Percentiles rank a stretch among this genome's conserved stretches.
Conservation (phyloP, 1,140 invertebrate genomes). For the Micrasema longulum region DNA sequence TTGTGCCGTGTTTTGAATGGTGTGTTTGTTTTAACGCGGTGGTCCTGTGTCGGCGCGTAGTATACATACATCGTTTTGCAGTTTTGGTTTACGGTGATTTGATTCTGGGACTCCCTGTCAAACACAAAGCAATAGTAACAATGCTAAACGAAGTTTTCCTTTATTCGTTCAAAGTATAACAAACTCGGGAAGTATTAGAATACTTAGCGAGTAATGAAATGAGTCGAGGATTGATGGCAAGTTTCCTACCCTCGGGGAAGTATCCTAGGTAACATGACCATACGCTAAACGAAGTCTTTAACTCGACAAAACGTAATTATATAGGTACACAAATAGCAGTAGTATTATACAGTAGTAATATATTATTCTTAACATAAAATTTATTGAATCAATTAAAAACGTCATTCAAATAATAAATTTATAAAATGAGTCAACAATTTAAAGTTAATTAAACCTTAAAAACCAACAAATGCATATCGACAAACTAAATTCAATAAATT, state of each 20-base stretch:
- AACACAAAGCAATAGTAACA: conserved; percentile 37
- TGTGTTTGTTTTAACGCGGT: too few species aligned
- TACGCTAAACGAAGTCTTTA: background rate
- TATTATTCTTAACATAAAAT: too few species aligned
- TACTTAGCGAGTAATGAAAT: conserved; percentile 32
- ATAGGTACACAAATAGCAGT: too few species aligned
- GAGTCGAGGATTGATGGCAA: conserved; percentile 23
- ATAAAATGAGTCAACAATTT: too few species aligned
- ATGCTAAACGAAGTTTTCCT: conserved; percentile 47
- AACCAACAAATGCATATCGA: too few species aligned
- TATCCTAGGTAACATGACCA: background rate
- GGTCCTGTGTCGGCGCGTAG: background rate
- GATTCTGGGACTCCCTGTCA: conserved; percentile 36
- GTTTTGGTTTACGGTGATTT: conserved; percentile 27
- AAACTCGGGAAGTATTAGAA: conserved; percentile 26
- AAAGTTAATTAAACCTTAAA: too few species aligned
- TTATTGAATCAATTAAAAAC: too few species aligned
- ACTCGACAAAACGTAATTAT: background rate
- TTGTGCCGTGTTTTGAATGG: too few species aligned
- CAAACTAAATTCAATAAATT: too few species aligned
- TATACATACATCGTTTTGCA: conserved; percentile 9
- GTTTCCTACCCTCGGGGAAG: conserved; percentile 11
- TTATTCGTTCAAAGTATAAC: conserved; percentile 43
- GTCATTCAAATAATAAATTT: too few species aligned
- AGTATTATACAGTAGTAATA: too few species aligned